These are phyloP conservation scores for Cheirogaleus major DNA, from an alignment of 2,797 vertebrate genomes.

Conservation along the genomic window DNA sequence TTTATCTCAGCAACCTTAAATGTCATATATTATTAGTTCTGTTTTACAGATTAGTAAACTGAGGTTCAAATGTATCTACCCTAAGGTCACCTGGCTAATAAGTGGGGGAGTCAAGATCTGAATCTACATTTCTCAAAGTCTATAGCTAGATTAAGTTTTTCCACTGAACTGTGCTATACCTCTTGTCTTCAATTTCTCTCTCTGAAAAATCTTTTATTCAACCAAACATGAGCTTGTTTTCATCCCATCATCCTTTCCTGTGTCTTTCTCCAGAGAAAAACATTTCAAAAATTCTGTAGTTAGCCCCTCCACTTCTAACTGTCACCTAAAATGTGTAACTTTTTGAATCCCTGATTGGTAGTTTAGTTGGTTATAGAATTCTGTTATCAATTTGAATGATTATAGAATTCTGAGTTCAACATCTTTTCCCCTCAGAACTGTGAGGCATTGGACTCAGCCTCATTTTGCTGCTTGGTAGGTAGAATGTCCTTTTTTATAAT, in stretches of 20 bases:
- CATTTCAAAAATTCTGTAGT: not conserved
- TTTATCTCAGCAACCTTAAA: not conserved
- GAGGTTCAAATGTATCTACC: not conserved
- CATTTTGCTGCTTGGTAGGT: not conserved
- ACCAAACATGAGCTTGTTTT: not conserved
- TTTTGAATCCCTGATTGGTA: not conserved
- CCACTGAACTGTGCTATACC: fast-evolving
- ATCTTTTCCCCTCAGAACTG: not conserved
- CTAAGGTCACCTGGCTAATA: not conserved
- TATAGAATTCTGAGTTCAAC: not conserved
- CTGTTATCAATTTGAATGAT: not conserved
- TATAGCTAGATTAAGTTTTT: not conserved
- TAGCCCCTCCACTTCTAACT: not conserved
- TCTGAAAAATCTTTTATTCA: not conserved
- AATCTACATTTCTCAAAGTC: not conserved
- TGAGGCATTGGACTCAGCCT: not conserved
- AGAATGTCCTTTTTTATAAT: not conserved
- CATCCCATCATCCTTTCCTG: not conserved
- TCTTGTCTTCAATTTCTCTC: not conserved
- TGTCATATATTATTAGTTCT: not conserved
- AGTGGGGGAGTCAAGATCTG: not conserved
- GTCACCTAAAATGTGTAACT: not conserved
- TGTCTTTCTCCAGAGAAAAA: not conserved
- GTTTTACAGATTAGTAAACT: not conserved
- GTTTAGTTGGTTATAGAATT: not conserved